Conservation (phyloP, 2,888 invertebrate species). For the Isoperla grammatica region DNA sequence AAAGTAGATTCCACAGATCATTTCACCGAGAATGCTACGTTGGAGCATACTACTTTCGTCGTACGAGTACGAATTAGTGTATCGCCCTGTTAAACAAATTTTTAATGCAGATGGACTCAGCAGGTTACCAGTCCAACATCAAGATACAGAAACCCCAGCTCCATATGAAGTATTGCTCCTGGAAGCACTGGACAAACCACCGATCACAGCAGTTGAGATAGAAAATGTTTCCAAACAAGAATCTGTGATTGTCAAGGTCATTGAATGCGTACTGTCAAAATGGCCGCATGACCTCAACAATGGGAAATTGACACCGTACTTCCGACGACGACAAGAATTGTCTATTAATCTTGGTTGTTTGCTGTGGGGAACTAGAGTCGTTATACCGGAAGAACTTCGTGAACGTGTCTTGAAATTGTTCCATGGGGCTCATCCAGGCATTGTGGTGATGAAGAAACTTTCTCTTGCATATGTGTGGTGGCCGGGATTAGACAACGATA, state of each 20-base stretch:
- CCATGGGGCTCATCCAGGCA: not conserved
- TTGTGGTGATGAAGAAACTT: too few relatives aligned
- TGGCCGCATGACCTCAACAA: too few relatives aligned
- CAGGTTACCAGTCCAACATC: not conserved
- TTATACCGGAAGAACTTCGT: conserved; percentile 24
- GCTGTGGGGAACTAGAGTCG: conserved; percentile 30
- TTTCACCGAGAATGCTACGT: not conserved
- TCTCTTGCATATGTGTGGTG: too few relatives aligned
- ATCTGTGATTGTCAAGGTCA: too few relatives aligned
- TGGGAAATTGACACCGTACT: too few relatives aligned
- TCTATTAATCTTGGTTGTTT: conserved; percentile 24
- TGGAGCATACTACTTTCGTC: not conserved
- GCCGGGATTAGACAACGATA: too few relatives aligned
- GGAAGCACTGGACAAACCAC: too few relatives aligned
- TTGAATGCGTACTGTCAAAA: too few relatives aligned
- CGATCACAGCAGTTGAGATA: too few relatives aligned
- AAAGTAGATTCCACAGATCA: conserved; percentile 25
- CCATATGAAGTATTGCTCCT: too few relatives aligned
- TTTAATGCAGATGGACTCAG: conserved; percentile 23
- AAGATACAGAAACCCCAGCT: too few relatives aligned
- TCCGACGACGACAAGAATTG: not conserved
- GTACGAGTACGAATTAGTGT: conserved; percentile 5
- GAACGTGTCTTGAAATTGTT: not conserved
- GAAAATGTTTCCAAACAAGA: too few relatives aligned
- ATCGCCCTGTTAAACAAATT: not conserved